Percentiles rank a stretch among this genome's conserved stretches.
These are phyloP conservation scores for Cyaniris semiargus DNA, from an alignment of 2,888 invertebrate genomes.

Conservation along the genomic window DNA sequence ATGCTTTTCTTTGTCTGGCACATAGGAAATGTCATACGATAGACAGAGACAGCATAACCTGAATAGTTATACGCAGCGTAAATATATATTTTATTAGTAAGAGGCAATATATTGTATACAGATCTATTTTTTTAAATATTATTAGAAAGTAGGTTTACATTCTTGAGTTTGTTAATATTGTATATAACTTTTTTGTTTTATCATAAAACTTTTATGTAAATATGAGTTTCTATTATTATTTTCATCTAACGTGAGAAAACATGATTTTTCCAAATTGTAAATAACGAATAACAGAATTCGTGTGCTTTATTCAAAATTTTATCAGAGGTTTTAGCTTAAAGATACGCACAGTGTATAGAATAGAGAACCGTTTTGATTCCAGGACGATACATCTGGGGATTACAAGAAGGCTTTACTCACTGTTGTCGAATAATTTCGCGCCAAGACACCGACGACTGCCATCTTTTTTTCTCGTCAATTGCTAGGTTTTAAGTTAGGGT, in stretches of 20 bases:
- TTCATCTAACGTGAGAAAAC: background rate
- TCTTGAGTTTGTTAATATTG: constrained; percentile 1
- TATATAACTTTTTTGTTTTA: constrained; percentile 21
- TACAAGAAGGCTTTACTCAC: constrained; percentile 95
- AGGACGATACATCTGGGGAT: constrained; percentile 96
- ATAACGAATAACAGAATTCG: background rate
- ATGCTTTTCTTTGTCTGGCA: background rate
- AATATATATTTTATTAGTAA: background rate
- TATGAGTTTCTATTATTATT: background rate
- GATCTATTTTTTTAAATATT: constrained; percentile 4
- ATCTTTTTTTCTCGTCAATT: constrained; percentile 69
- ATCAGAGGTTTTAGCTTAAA: constrained; percentile 15
- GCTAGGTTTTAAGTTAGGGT: constrained; percentile 56
- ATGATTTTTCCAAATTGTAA: background rate
- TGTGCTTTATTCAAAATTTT: constrained; percentile 5
- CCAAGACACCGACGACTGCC: constrained; percentile 52
- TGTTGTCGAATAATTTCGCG: constrained; percentile 84
- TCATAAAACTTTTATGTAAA: background rate
- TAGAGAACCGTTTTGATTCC: constrained; percentile 78
- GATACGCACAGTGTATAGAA: constrained; percentile 54
- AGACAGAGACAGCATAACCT: background rate
- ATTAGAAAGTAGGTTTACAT: background rate
- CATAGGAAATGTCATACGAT: background rate
- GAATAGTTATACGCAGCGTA: background rate
- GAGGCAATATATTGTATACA: constrained; percentile 5